Evolutionary conservation across 1,140 invertebrate species (phyloP).

Genomic region (Conus ventricosus): DNA sequence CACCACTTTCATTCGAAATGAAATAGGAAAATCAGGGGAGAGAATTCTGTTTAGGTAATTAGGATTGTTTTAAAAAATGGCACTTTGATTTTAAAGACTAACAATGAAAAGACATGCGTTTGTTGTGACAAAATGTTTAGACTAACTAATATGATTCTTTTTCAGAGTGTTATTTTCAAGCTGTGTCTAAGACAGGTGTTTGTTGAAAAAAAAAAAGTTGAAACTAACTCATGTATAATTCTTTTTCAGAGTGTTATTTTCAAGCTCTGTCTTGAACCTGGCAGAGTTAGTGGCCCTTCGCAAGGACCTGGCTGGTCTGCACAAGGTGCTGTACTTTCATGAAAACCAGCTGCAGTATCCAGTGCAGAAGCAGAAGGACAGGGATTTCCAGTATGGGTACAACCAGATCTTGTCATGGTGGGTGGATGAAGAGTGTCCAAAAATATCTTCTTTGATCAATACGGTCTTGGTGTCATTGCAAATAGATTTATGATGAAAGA

Average conservation of each 20-base stretch:
- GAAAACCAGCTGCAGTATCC: slow-evolving; percentile 88
- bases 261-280: slow-evolving; percentile 84
- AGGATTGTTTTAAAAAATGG: too few species aligned
- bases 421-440: slow-evolving; percentile 30
- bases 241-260: slow-evolving; percentile 78
- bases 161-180: slow-evolving; percentile 81
- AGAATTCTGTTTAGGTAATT: too few species aligned
- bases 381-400: slow-evolving; percentile 87
- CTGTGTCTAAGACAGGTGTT: slow-evolving; percentile 80
- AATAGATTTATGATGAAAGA: neutral
- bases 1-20: too few species aligned
- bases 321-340: slow-evolving; percentile 87
- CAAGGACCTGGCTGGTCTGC: slow-evolving; percentile 78
- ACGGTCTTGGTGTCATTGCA: neutral
- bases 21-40: too few species aligned
- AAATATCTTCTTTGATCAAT: too few species aligned
- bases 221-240: too few species aligned
- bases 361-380: slow-evolving; percentile 80
- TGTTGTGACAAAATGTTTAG: too few species aligned
- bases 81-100: too few species aligned
- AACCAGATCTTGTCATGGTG: slow-evolving; percentile 86
- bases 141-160: neutral
- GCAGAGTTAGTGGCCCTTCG: slow-evolving; percentile 83
- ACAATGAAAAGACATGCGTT: too few species aligned
- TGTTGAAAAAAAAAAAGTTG: too few species aligned